phyloP scores from a whole-genome alignment of 2,797 vertebrate genomes.

The Acropternis orthonyx region DNA sequence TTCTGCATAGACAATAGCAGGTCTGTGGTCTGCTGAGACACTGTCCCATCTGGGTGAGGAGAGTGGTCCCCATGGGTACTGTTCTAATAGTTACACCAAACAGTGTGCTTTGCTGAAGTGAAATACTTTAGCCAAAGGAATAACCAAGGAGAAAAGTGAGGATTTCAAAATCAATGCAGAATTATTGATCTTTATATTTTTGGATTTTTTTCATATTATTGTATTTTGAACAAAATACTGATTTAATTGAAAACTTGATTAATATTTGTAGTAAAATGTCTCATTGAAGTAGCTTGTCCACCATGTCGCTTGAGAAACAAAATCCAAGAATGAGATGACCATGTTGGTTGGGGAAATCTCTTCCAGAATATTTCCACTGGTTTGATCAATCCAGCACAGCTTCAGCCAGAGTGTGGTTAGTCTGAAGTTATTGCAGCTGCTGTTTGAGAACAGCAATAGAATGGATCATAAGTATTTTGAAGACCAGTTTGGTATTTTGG shows the following conservation, averaged over 20 bases:
- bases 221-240: not conserved
- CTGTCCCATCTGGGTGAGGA: not conserved
- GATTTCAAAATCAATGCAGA: not conserved
- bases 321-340: not conserved
- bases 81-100: not conserved
- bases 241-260: not conserved
- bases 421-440: not conserved
- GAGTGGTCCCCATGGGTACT: not conserved
- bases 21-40: not conserved
- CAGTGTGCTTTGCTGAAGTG: not conserved
- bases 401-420: constrained; percentile 1
- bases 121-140: not conserved
- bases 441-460: not conserved
- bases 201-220: not conserved
- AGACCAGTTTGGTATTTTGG: not conserved
- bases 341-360: not conserved
- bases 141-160: not conserved
- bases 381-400: not conserved
- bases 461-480: not conserved
- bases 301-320: not conserved
- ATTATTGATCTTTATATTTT: not conserved
- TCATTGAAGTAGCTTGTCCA: not conserved
- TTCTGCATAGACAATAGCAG: not conserved
- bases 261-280: not conserved
- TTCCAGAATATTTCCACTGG: not conserved